Evolutionary conservation across 2,113 vertebrate species (phyloP).

Genomic region (Erythrolamprus reginae): DNA sequence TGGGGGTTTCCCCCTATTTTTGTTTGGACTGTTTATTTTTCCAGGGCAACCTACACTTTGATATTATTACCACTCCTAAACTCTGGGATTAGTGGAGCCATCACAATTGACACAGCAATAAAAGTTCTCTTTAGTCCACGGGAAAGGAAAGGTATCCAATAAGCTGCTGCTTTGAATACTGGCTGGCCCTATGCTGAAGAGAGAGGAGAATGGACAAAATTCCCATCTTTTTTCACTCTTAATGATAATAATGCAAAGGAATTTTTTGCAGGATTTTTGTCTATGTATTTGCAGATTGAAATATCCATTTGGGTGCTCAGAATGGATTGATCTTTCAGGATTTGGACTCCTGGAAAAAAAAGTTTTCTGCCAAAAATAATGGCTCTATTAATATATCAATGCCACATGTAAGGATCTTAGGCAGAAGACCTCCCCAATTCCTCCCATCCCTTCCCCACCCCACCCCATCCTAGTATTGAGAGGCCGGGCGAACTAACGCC

Average conservation of each 20-base stretch:
- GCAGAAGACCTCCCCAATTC: not conserved
- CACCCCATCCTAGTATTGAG: too few species aligned
- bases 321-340: not conserved
- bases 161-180: not conserved
- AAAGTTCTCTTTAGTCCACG: not conserved
- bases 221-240: not conserved
- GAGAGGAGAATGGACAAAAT: not conserved
- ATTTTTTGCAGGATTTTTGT: not conserved
- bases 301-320: not conserved
- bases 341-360: not conserved
- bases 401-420: not conserved
- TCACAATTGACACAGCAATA: not conserved
- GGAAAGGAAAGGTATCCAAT: not conserved
- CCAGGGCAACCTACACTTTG: not conserved
- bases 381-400: not conserved
- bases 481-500: too few species aligned
- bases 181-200: not conserved
- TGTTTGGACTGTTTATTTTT: not conserved
- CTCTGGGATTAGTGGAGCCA: not conserved
- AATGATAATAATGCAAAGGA: not conserved
- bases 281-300: too few species aligned
- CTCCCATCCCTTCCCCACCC: not conserved
- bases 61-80: not conserved
- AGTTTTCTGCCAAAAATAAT: not conserved
- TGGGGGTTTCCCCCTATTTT: not conserved